Evolutionary conservation across 2,797 vertebrate genomes (phyloP).

Genomic region (Loris lydekkerianus): DNA sequence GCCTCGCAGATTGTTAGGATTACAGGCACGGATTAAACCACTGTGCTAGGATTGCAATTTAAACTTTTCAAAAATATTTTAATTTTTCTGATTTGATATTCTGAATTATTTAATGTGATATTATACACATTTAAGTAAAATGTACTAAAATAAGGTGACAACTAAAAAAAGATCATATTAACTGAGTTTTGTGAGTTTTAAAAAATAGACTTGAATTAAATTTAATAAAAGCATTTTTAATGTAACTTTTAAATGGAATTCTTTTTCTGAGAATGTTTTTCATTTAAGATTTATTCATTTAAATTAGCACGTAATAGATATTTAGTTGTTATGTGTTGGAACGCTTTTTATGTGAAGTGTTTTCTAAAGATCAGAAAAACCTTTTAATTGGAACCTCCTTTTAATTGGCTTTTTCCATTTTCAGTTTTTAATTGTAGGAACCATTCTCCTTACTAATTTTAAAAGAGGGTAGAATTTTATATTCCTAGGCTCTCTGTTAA

Average conservation of each 20-base stretch:
- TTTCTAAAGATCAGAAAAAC: conserved; percentile 44
- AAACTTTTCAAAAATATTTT: conserved; percentile 69
- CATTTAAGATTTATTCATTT: conserved; percentile 55
- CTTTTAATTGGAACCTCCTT: conserved; percentile 57
- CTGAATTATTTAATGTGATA: conserved; percentile 61
- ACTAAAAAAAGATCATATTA: conserved; percentile 47
- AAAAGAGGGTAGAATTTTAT: conserved; percentile 29
- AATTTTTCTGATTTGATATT: conserved; percentile 57
- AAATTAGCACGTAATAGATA: conserved; percentile 46
- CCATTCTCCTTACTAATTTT: conserved; percentile 32
- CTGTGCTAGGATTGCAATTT: background rate
- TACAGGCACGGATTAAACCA: too few relatives aligned
- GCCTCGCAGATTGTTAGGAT: too few relatives aligned
- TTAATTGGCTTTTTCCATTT: conserved; percentile 62
- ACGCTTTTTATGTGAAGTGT: conserved; percentile 25
- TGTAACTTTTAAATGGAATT: conserved; percentile 62
- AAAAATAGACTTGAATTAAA: conserved; percentile 68
- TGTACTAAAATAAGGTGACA: conserved; percentile 63
- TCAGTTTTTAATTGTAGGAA: conserved; percentile 62
- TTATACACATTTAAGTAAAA: conserved; percentile 66
- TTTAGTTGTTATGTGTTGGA: conserved; percentile 36
- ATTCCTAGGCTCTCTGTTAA: background rate
- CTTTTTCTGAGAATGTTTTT: conserved; percentile 66
- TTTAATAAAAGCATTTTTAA: conserved; percentile 72
- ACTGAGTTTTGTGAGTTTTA: conserved; percentile 68